Base-by-base conservation (phyloP, 2,797 vertebrate species). In the Halcyon smyrnensis region DNA sequence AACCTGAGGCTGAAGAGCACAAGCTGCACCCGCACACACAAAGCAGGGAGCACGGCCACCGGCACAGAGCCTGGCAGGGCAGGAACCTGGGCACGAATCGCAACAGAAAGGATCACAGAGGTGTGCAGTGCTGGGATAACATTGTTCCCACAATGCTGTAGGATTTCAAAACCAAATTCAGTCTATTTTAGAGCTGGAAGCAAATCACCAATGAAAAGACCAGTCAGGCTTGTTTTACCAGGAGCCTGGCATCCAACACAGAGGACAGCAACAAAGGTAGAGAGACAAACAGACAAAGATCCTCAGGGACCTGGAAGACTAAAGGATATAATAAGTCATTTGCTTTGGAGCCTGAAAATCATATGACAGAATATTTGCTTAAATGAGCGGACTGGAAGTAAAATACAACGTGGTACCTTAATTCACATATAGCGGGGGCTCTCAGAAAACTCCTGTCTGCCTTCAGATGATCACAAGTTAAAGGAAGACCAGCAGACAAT, bases 301-400 rank as follows among this genome's bases (percentile, higher is more conserved):
- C 90, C 59, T 70, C n/a, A 41, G 76, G 56, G 90, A 67, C 0
- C 18, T n/a, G 32, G 21, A 84, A 78, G 70, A 75, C 73, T 62
- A 50, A 84, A 84, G 34, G 50, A 94, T 91, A 95, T 34, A 81
- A 90, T 24, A 79, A 90, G 46, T 36, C 74, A 41, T 79, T 92
- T 82, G 27, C 36, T 95, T 90, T 67, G 51, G 62, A 92, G 78
- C 60, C 71, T 80, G 70, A 62, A 87, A 89, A 77, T 12, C 15
- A 14, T 43, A 53, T 45, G 43, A 64, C 36, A 36, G 32, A 36
- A 50, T 19, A 20, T 69, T 87, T 87, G 45, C 77, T 81, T 84
- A 90, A 90, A 95, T 15, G 56, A 95, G 41, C 53, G 77, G 70
- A 48, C 9, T 87, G 63, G 51, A 56, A 63, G n/a, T 50, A 37